Evolutionary conservation across 2,113 vertebrate species (phyloP), one percentile per base, ranked within the genome.

Genomic region (Chaetodon trifascialis): DNA sequence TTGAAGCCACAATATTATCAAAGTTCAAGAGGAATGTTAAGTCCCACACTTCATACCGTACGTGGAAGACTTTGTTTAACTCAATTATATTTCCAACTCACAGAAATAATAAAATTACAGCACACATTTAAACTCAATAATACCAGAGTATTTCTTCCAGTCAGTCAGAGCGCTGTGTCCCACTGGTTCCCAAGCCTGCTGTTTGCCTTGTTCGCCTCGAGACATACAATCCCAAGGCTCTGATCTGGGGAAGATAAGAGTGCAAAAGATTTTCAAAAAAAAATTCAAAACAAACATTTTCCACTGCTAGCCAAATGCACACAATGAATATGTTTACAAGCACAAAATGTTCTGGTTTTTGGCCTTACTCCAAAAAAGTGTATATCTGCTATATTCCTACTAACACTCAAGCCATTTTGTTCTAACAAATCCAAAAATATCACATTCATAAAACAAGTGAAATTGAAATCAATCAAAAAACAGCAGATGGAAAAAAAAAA

Each of bases 81-180:
- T 58, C 6, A 17, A 34, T 14, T 25, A 16, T 16, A 21, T 46
- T 36, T 12, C 21, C 4, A 23, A 71, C 8, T 52, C 4, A 10
- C 10, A 52, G 15, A n/a, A 55, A 30, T 47, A 16, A 58, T 59
- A 30, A 40, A 47, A 17, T 46, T 19, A 52, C 1, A 30, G 1
- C 1, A 30, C 30, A 8, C 30, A 38, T 7, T 73, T 62, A 36
- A 78, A 63, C 11, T 51, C 9, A 75, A 30, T 2, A 36, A 16
- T 93, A 95, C 95, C 95, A 87, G 93, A 95, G 90, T 96, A 95
- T 86, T 95, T 96, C 82, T 92, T 96, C 95, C 95, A 96, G 92
- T 96, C 95, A 21, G 92, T 94, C 52, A 96, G 76, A 15, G 82
- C 90, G 82, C 82, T 93, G 79, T 93, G 93, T 46, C 94, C 94